These are phyloP conservation scores for Cotesia vestalis DNA, from an alignment of 1,140 invertebrate genomes.

Conservation along the genomic window DNA sequence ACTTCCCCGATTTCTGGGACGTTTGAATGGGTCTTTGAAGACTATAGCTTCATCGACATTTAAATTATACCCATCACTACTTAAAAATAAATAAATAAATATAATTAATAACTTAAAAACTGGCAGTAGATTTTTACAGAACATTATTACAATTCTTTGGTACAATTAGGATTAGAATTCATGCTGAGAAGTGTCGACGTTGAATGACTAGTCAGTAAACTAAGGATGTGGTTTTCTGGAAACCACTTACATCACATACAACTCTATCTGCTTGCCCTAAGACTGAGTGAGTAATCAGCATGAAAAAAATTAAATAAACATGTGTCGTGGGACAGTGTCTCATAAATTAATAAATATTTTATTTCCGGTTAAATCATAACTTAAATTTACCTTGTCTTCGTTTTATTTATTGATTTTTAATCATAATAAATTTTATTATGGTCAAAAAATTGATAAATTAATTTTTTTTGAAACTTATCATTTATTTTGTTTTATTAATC, in stretches of 20 bases:
- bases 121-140: not conserved
- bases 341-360: not conserved
- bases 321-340: not conserved
- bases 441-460: not conserved
- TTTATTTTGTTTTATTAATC: slow-evolving; percentile 47
- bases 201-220: slow-evolving; percentile 17
- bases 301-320: slow-evolving; percentile 1
- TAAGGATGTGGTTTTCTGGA: slow-evolving; percentile 43
- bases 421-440: not conserved
- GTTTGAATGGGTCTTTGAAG: slow-evolving; percentile 42
- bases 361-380: slow-evolving; percentile 2
- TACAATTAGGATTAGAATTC: not conserved
- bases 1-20: slow-evolving; percentile 35
- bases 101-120: not conserved
- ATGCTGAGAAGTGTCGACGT: not conserved
- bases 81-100: slow-evolving; percentile 15
- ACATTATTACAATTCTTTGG: not conserved
- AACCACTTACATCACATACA: slow-evolving; percentile 38
- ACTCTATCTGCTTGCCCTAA: slow-evolving; percentile 21
- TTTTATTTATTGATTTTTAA: not conserved
- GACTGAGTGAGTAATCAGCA: not conserved
- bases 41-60: slow-evolving; percentile 39
- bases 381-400: not conserved
- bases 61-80: slow-evolving; percentile 45
- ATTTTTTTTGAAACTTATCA: slow-evolving; percentile 33